Evolutionary conservation across 2,113 vertebrate genomes (phyloP).

Genomic region (Orthonyx spaldingii): DNA sequence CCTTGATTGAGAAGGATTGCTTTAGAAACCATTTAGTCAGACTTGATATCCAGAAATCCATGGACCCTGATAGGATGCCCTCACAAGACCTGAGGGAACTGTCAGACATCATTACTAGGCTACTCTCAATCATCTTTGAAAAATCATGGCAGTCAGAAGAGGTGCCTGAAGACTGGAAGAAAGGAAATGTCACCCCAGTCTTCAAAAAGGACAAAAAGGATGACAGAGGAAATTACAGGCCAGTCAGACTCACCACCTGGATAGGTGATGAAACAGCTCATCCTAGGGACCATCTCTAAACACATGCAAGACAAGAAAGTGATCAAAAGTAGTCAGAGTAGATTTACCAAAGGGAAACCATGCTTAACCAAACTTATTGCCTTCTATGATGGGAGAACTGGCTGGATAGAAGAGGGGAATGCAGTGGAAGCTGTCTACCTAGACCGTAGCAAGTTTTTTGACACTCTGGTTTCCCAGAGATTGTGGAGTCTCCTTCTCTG

Average conservation of each 20-base stretch:
- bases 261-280: neutral
- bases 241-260: neutral
- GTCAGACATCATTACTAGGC: neutral
- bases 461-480: neutral
- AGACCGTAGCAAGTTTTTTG: neutral
- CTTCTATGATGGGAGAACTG: neutral
- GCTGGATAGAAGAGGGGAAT: neutral
- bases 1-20: neutral
- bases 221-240: too few relatives aligned
- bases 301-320: neutral
- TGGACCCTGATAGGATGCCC: neutral
- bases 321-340: neutral
- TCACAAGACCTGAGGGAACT: neutral
- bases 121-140: neutral
- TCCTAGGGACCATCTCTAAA: neutral
- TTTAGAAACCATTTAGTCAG: neutral
- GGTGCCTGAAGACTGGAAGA: neutral
- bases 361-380: neutral
- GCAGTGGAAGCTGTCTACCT: neutral
- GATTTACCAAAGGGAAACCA: neutral
- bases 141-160: neutral
- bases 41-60: neutral
- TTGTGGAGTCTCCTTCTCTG: neutral
- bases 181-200: neutral
- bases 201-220: neutral